These are phyloP conservation scores for Drosophila bocki DNA, from an alignment of 1,140 invertebrate genomes.

Conservation along the genomic window DNA sequence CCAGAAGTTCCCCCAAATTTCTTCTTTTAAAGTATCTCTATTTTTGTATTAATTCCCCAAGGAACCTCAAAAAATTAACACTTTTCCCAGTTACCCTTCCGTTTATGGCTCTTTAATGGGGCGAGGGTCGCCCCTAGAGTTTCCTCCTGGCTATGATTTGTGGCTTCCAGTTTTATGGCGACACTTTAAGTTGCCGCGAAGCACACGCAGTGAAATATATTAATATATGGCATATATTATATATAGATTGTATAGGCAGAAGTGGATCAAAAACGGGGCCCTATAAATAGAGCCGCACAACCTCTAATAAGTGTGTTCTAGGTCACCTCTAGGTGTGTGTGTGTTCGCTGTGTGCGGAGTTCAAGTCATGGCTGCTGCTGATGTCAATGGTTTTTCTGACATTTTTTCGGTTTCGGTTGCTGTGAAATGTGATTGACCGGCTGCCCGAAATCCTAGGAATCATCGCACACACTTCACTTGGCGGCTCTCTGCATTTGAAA, in stretches of 20 bases:
- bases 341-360: slow-evolving; percentile 6
- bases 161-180: slow-evolving; percentile 39
- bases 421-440: slow-evolving; percentile 25
- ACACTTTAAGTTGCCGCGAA: slow-evolving; percentile 36
- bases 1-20: not conserved
- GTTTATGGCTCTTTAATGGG: slow-evolving; percentile 35
- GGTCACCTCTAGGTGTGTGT: slow-evolving; percentile 60
- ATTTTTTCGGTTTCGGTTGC: not conserved
- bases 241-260: slow-evolving; percentile 29
- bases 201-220: slow-evolving; percentile 30
- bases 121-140: slow-evolving; percentile 15
- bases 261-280: slow-evolving; percentile 32
- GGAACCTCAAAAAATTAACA: slow-evolving; percentile 11
- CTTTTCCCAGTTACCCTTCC: slow-evolving; percentile 18
- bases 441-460: slow-evolving; percentile 12
- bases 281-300: slow-evolving; percentile 67
- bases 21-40: not conserved
- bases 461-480: slow-evolving; percentile 13
- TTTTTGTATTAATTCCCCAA: not conserved
- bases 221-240: slow-evolving; percentile 24
- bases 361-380: slow-evolving; percentile 63
- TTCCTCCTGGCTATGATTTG: slow-evolving; percentile 9
- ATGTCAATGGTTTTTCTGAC: slow-evolving; percentile 51
- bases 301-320: slow-evolving; percentile 77
- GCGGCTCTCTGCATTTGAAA: slow-evolving; percentile 15